Evolutionary conservation across 2,888 invertebrate species (phyloP).

Genomic region (Luffia ferchaultella): DNA sequence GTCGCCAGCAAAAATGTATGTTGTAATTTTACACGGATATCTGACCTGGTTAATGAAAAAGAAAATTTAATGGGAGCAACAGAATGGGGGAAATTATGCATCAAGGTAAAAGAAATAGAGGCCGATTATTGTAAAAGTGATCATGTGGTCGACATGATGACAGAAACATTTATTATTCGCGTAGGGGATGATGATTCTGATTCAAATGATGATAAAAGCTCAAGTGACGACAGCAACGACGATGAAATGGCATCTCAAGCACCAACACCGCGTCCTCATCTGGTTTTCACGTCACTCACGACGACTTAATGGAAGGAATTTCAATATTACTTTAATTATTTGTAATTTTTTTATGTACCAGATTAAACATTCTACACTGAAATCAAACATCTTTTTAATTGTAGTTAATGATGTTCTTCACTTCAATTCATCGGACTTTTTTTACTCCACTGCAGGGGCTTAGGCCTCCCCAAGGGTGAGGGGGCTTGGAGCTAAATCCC

Average conservation of each 20-base stretch:
- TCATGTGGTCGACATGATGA: slow-evolving; percentile 5
- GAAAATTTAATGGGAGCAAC: slow-evolving; percentile 12
- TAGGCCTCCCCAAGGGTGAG: too few relatives aligned
- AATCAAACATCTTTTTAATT: slow-evolving; percentile 4
- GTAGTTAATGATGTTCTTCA: too few relatives aligned
- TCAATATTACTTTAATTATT: slow-evolving; percentile 4
- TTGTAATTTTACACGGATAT: slow-evolving; percentile 5
- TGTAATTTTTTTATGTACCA: slow-evolving; percentile 1
- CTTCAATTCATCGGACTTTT: too few relatives aligned
- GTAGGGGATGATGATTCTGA: slow-evolving; percentile 1
- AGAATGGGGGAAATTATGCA: slow-evolving; percentile 13
- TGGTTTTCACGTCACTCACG: background rate
- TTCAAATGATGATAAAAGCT: slow-evolving; percentile 1
- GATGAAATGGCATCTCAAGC: slow-evolving; percentile 6
- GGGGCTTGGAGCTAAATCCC: too few relatives aligned
- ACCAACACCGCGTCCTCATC: slow-evolving; percentile 2
- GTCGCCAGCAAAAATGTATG: slow-evolving; percentile 4
- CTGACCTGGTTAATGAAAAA: slow-evolving; percentile 13
- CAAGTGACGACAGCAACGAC: slow-evolving; percentile 4
- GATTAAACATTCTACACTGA: slow-evolving; percentile 3
- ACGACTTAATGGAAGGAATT: slow-evolving; percentile 1
- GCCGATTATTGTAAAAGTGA: slow-evolving; percentile 10
- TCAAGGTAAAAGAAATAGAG: slow-evolving; percentile 13
- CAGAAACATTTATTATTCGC: background rate
- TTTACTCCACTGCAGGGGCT: too few relatives aligned